A percentile compares a stretch with the other conserved stretches of the same genome.
Conservation (phyloP, 37 sponge, comb jelly and placozoan species). For the Beroe forskalii region DNA sequence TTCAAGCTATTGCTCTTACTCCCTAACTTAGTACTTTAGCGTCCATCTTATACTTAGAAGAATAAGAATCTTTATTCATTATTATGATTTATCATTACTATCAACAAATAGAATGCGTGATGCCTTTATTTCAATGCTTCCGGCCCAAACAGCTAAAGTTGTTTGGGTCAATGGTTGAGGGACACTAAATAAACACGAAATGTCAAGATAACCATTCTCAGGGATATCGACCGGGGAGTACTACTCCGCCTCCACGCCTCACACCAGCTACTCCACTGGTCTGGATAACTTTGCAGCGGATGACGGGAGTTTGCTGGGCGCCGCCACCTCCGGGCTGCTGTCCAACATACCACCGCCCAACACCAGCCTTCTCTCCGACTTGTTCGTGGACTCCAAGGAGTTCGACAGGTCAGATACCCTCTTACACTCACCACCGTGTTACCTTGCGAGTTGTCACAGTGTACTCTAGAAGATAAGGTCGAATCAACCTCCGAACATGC, state of each 20-base stretch:
- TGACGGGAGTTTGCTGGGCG: neutral
- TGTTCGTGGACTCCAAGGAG: constrained; percentile 32
- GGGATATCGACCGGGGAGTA: constrained; percentile 21
- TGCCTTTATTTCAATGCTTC: too few species aligned
- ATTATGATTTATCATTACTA: too few species aligned
- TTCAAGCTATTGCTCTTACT: neutral
- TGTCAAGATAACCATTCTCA: neutral
- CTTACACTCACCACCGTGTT: too few species aligned
- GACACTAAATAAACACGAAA: neutral
- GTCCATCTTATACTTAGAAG: neutral
- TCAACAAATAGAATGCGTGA: too few species aligned
- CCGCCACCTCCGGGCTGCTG: neutral
- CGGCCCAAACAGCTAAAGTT: too few species aligned
- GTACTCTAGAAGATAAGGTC: too few species aligned
- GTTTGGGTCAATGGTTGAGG: neutral
- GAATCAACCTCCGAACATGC: too few species aligned
- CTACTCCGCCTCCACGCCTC: neutral
- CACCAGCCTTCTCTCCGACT: constrained; percentile 17
- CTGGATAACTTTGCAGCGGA: neutral
- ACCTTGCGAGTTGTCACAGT: too few species aligned
- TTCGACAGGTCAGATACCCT: constrained; percentile 12
- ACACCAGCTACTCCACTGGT: neutral
- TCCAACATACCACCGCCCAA: neutral
- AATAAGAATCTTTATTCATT: neutral
- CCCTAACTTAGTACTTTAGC: neutral